A percentile compares a stretch with the other conserved stretches of the same genome.
phyloP scores from a whole-genome alignment of 2,888 invertebrate species.

The Chaetogeoica ovagalla region DNA sequence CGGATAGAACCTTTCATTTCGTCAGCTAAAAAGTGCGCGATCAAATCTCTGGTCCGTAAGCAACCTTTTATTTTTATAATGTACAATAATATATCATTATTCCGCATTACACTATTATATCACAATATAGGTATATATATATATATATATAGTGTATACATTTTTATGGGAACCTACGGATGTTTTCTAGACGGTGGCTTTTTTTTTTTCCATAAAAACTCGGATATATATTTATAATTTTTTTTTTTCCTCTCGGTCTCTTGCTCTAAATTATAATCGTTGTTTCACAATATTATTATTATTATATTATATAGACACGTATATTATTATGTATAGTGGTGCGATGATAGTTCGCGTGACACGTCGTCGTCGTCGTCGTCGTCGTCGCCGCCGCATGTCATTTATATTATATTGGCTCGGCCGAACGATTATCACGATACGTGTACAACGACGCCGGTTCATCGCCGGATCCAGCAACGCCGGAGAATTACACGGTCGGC shows the following conservation, averaged over 20 bases:
- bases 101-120: too few relatives aligned
- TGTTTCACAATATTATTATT: neutral
- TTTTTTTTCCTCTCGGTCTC: conserved; percentile 1
- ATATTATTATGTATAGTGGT: neutral
- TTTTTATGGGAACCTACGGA: too few relatives aligned
- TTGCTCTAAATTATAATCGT: conserved; percentile 22
- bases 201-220: too few relatives aligned
- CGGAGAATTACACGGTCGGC: conserved; percentile 43
- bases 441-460: neutral
- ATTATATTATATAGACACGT: neutral
- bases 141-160: too few relatives aligned
- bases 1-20: too few relatives aligned
- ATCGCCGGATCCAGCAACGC: conserved; percentile 15
- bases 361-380: conserved; percentile 1
- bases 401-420: neutral
- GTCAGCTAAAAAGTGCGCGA: too few relatives aligned
- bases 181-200: too few relatives aligned
- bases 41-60: too few relatives aligned
- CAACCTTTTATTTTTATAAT: too few relatives aligned
- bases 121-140: too few relatives aligned
- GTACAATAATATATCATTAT: too few relatives aligned
- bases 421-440: conserved; percentile 1
- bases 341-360: conserved; percentile 33
- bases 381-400: conserved; percentile 8
- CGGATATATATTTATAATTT: too few relatives aligned